These are phyloP conservation scores for Torymus auratus DNA, from an alignment of 2,888 invertebrate species.

Conservation along the genomic window DNA sequence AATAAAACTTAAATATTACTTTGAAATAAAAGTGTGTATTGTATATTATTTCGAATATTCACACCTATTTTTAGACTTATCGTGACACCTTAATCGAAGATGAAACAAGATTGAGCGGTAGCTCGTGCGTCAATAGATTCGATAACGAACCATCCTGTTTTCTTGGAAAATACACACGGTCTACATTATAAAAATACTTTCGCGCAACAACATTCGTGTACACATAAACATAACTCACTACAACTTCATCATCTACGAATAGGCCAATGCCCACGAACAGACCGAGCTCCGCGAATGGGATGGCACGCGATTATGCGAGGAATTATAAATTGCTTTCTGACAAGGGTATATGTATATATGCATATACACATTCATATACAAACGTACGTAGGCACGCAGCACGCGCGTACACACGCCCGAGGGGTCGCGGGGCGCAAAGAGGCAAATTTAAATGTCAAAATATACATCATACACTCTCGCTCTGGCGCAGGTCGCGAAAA, in stretches of 20 bases:
- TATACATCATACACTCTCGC: conserved; percentile 73
- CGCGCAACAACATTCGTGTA: no score
- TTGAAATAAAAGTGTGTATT: no score
- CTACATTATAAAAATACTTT: no score
- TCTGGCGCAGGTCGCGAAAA: conserved; percentile 61
- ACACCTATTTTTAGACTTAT: no score
- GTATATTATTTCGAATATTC: no score
- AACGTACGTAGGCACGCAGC: not conserved
- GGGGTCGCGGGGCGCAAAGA: not conserved
- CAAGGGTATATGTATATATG: conserved; percentile 26
- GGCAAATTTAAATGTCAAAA: conserved; percentile 72
- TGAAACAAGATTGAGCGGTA: no score
- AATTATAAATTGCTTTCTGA: conserved; percentile 46
- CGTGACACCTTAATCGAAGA: no score
- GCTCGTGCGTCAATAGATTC: no score
- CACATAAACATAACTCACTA: not conserved
- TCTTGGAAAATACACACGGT: no score
- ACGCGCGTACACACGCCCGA: conserved; percentile 16
- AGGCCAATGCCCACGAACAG: not conserved
- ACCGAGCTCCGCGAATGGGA: conserved; percentile 21
- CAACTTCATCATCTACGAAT: not conserved
- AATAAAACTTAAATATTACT: no score
- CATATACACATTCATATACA: no score
- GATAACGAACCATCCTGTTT: no score
- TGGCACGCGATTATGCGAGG: conserved; percentile 44